A percentile compares a stretch with the other conserved stretches of the same genome.
Conservation (phyloP, 2,888 invertebrate species). For the Melipona bicolor region DNA sequence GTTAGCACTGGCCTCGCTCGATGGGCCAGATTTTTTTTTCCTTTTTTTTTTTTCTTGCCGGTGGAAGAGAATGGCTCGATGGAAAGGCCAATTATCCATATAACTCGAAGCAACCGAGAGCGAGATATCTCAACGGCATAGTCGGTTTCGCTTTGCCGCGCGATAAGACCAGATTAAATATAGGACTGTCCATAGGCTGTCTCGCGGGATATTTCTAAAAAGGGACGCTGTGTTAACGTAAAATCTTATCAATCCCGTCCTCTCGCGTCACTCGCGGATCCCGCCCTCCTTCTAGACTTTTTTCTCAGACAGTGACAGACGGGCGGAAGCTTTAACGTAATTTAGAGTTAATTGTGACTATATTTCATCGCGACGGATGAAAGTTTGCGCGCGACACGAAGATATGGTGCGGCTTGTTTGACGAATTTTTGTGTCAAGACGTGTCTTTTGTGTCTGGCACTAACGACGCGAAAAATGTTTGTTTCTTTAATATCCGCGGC, state of each 20-base stretch:
- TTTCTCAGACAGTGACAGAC: constrained; percentile 6
- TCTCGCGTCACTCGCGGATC: not conserved
- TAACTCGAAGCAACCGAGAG: constrained; percentile 66
- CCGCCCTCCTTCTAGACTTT: not conserved
- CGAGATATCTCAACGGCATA: constrained; percentile 59
- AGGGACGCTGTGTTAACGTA: constrained; percentile 63
- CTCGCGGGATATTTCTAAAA: constrained; percentile 65
- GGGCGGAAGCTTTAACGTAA: constrained; percentile 12
- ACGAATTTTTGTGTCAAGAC: not conserved
- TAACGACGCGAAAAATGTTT: not conserved
- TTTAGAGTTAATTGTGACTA: constrained; percentile 44
- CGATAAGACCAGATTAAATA: constrained; percentile 64
- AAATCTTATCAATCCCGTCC: constrained; percentile 60
- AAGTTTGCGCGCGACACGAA: not conserved
- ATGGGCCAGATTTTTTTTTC: constrained; percentile 32
- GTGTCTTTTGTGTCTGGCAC: no score
- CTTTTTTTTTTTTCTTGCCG: not conserved
- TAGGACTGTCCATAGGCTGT: constrained; percentile 49
- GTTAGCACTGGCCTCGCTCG: constrained; percentile 43
- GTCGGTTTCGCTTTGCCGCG: constrained; percentile 59
- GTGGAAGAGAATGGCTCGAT: constrained; percentile 68
- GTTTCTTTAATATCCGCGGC: not conserved
- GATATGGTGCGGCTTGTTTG: not conserved
- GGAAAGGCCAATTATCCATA: constrained; percentile 76
- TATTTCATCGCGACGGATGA: constrained; percentile 18